Evolutionary conservation across 2,113 vertebrate genomes (phyloP).

Genomic region (Indicator maculatus): DNA sequence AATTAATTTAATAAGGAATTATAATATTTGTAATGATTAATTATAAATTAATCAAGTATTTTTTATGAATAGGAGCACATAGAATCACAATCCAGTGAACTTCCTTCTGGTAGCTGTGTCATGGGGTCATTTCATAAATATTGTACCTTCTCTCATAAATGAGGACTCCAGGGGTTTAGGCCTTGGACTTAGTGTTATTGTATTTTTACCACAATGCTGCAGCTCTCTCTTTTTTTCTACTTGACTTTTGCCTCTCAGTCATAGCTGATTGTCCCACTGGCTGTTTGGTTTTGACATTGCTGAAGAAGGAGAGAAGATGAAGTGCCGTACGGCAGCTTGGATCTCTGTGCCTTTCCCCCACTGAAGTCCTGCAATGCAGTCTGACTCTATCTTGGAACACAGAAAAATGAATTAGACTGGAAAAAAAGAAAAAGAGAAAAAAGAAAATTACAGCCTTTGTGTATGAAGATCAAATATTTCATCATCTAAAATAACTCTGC

Average conservation of each 20-base stretch:
- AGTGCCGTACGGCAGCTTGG: accelerated
- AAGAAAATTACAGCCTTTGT: neutral
- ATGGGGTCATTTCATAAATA: neutral
- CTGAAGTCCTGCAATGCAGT: neutral
- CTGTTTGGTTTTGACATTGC: neutral
- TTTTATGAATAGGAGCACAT: neutral
- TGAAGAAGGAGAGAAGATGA: neutral
- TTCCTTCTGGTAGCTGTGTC: neutral
- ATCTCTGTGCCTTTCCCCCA: neutral
- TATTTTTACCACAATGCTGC: neutral
- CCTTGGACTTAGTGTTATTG: neutral
- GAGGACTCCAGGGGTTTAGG: neutral
- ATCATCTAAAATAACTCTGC: neutral
- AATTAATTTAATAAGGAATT: neutral
- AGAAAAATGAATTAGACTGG: neutral
- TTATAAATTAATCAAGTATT: neutral
- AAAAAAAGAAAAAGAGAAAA: neutral
- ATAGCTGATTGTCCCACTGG: neutral
- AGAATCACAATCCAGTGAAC: neutral
- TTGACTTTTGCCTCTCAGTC: neutral
- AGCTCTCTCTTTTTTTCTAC: neutral
- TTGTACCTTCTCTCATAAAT: neutral
- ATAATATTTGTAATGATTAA: neutral
- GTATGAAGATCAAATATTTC: neutral
- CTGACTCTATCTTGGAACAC: neutral